These are phyloP conservation scores for Danio jaintianensis DNA, from an alignment of 2,797 vertebrate genomes.

Conservation along the genomic window DNA sequence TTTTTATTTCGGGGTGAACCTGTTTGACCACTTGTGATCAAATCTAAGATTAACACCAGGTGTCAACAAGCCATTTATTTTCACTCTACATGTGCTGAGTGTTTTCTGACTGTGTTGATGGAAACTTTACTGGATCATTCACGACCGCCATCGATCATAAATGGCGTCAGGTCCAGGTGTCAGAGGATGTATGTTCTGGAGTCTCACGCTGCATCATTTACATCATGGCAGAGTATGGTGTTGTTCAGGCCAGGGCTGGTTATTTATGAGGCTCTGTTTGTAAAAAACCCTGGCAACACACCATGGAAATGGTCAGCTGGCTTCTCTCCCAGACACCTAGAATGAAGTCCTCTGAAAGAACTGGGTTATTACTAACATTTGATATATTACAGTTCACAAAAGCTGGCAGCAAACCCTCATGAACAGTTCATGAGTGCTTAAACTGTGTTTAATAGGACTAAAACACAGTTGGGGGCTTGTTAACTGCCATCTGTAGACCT, in stretches of 20 bases:
- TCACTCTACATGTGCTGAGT: neutral
- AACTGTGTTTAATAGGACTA: slow-evolving; percentile 19
- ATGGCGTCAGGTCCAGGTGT: neutral
- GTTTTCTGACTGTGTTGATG: slow-evolving; percentile 15
- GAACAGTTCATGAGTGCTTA: slow-evolving; percentile 1
- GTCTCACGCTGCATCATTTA: slow-evolving; percentile 41
- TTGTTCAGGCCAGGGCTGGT: slow-evolving; percentile 44
- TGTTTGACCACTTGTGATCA: neutral
- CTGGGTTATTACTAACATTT: slow-evolving; percentile 44
- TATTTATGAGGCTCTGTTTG: slow-evolving; percentile 58
- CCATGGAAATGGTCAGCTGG: slow-evolving; percentile 54
- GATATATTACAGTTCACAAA: slow-evolving; percentile 30
- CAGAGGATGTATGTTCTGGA: slow-evolving; percentile 1
- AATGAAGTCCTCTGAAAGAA: slow-evolving; percentile 61
- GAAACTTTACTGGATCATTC: slow-evolving; percentile 27
- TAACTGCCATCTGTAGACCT: slow-evolving; percentile 9
- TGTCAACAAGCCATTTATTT: neutral
- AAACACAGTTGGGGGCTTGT: slow-evolving; percentile 18
- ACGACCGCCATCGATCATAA: slow-evolving; percentile 20
- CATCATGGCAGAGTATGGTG: slow-evolving; percentile 25
- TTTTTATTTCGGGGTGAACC: neutral
- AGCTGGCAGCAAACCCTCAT: slow-evolving; percentile 8
- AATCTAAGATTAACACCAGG: slow-evolving; percentile 8
- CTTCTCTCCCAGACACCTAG: slow-evolving; percentile 58
- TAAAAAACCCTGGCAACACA: slow-evolving; percentile 52